A percentile compares a stretch with the other conserved stretches of the same genome.
phyloP scores from a whole-genome alignment of 2,113 vertebrate species.

The Odontophorus gujanensis region DNA sequence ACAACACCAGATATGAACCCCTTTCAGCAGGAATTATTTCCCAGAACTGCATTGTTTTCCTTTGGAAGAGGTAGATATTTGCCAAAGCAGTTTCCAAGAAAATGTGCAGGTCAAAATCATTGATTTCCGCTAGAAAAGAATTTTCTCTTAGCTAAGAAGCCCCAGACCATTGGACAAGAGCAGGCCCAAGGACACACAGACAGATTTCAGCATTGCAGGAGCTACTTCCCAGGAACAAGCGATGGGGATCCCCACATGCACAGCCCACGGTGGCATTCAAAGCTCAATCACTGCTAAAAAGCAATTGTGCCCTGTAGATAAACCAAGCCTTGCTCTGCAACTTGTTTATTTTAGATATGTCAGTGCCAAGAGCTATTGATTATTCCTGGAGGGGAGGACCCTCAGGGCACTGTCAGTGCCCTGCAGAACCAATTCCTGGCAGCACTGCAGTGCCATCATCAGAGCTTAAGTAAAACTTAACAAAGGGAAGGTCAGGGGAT shows the following conservation, averaged over 20 bases:
- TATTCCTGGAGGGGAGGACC: background rate
- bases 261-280: background rate
- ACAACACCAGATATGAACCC: background rate
- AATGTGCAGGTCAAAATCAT: background rate
- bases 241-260: background rate
- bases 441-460: background rate
- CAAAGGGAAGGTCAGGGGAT: accelerated
- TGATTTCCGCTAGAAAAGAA: background rate
- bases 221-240: accelerated
- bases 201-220: background rate
- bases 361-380: conserved; percentile 1
- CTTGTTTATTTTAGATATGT: background rate
- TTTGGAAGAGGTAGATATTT: background rate
- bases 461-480: background rate
- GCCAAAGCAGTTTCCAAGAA: background rate
- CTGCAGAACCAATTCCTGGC: background rate
- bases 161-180: background rate
- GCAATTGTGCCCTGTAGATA: background rate
- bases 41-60: background rate
- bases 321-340: background rate
- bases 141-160: background rate
- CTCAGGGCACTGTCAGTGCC: background rate
- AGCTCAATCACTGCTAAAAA: background rate
- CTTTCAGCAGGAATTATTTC: background rate
- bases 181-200: background rate